Evolutionary conservation across 1,140 invertebrate genomes (phyloP).

Genomic region (Leptopilina boulardi): DNA sequence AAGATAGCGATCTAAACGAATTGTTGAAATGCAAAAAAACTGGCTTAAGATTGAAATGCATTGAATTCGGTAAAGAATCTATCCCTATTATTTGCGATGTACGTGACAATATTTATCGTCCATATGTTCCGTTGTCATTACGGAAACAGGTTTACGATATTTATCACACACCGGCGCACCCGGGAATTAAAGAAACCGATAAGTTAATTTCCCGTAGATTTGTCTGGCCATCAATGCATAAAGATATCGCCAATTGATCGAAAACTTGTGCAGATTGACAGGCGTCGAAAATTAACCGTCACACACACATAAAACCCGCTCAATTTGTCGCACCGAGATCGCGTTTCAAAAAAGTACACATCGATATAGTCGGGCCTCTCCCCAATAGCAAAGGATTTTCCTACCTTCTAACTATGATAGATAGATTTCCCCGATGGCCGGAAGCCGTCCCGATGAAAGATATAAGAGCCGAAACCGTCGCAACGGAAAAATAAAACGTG

Average conservation of each 20-base stretch:
- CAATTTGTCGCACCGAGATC: constrained; percentile 45
- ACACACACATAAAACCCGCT: constrained; percentile 45
- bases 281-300: constrained; percentile 46
- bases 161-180: too few species aligned
- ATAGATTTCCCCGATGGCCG: constrained; percentile 61
- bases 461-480: too few species aligned
- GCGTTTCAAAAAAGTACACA: constrained; percentile 35
- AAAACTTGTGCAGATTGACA: not conserved
- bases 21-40: too few species aligned
- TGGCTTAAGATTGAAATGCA: too few species aligned
- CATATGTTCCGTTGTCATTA: too few species aligned
- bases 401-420: constrained; percentile 60
- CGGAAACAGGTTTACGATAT: too few species aligned
- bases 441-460: constrained; percentile 46
- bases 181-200: not conserved
- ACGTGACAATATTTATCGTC: too few species aligned
- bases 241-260: not conserved
- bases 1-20: too few species aligned
- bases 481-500: too few species aligned
- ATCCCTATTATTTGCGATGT: too few species aligned
- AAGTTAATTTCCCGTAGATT: not conserved
- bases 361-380: constrained; percentile 64
- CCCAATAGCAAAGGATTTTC: constrained; percentile 44
- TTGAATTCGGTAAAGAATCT: too few species aligned
- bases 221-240: not conserved